Evolutionary conservation across 2,797 vertebrate species (phyloP).

Genomic region (Smutsia gigantea): DNA sequence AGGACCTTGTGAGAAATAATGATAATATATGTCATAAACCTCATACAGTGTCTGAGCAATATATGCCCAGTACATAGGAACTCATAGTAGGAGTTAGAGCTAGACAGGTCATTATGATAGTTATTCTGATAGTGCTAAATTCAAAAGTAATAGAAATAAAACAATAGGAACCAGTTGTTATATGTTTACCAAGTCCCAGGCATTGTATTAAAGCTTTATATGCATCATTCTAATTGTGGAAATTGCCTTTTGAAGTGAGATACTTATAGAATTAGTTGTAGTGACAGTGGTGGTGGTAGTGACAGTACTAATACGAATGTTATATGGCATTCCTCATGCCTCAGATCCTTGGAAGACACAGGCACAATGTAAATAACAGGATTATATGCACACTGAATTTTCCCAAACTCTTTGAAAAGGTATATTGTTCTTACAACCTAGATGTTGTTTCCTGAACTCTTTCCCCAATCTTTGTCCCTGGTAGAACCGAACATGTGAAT

Average conservation of each 20-base stretch:
- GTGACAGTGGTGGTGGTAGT: background rate
- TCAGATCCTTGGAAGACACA: background rate
- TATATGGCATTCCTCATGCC: background rate
- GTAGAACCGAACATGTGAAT: background rate
- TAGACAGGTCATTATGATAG: background rate
- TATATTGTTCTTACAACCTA: background rate
- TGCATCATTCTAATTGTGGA: background rate
- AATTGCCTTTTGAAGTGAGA: background rate
- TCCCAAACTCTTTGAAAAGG: background rate
- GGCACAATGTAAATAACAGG: background rate
- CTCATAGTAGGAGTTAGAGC: background rate
- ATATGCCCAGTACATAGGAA: background rate
- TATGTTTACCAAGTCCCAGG: background rate
- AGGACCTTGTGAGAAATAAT: background rate
- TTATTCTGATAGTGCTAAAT: background rate
- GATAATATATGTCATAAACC: background rate
- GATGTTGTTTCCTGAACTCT: background rate
- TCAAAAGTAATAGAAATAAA: constrained; percentile 2
- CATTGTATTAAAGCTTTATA: background rate
- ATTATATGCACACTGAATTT: background rate
- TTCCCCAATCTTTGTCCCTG: background rate
- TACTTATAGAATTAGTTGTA: background rate
- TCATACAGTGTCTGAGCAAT: background rate
- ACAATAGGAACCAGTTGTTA: background rate
- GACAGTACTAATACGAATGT: background rate